Base-by-base conservation (phyloP, 2,113 vertebrate species). In the Oncorhynchus keta region DNA sequence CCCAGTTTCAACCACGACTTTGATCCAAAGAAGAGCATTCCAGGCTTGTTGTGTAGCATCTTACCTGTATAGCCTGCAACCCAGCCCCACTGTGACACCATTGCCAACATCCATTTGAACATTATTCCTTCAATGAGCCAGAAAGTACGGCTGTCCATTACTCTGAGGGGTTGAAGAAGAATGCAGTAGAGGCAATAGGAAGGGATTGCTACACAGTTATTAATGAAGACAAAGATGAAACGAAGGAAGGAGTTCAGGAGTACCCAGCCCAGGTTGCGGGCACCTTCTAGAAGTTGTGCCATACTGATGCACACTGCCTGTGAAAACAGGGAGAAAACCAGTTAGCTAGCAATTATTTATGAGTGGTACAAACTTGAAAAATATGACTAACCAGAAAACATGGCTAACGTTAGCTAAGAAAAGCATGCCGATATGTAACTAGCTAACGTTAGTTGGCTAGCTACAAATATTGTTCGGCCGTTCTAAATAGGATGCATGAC, bases 81-180 rank as follows among this genome's bases (percentile, higher is more conserved):
- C 97, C 97, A 99, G 85, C 98, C 98, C 98, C 98, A 99, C 14
- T 97, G 98, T n/a, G 98, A 95, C 92, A 99, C 98, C 96, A 99
- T 98, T 59, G 96, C 96, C 85, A 99, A 89, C 80, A 99, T 92
- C 97, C 97, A 99, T 83, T 97, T 97, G 91, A 97, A 99, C 90
- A 99, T 96, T 28, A 97, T 79, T 79, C 98, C 98, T 90, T 99
- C 98, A 51, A 98, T 89, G 83, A 95, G 90, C 98, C 98, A 99
- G 93, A 98, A 99, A 49, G 89, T 83, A 78, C 93, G 86, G 75
- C 93, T 93, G 92, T 98, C 94, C 93, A 97, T 88, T 89, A 97
- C 67, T 85, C 97, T 96, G 45, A 99, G 93, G 3, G 98, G 98
- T 90, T 97, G 98, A 75, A 99, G 95, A 2, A 95, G 24, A 66